Evolutionary conservation across 2,797 vertebrate species (phyloP).

Genomic region (Poecilia picta): DNA sequence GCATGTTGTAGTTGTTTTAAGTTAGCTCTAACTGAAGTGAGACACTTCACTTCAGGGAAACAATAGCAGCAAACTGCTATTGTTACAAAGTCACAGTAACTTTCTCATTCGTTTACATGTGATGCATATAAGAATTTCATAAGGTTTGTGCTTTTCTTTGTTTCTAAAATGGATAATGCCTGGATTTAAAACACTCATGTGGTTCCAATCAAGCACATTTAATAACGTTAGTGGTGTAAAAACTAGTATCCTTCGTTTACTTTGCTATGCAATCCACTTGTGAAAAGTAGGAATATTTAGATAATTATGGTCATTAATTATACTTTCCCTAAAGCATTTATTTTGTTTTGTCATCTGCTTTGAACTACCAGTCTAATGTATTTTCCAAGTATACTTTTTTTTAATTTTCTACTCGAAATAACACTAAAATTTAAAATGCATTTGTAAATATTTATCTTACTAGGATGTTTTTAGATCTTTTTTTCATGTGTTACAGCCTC

Average conservation of each 20-base stretch:
- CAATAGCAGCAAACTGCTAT: constrained; percentile 24
- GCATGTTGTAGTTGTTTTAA: constrained; percentile 52
- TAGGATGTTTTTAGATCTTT: neutral
- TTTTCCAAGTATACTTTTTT: constrained; percentile 8
- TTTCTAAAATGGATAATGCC: constrained; percentile 67
- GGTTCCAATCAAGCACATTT: constrained; percentile 56
- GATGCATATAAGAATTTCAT: constrained; percentile 58
- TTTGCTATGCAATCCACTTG: constrained; percentile 66
- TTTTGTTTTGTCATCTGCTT: constrained; percentile 36
- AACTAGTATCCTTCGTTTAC: constrained; percentile 72
- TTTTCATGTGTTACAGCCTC: neutral
- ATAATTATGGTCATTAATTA: constrained; percentile 39
- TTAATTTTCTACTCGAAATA: constrained; percentile 20
- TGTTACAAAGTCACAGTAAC: constrained; percentile 27
- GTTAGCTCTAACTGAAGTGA: constrained; percentile 43
- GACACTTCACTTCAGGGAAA: constrained; percentile 39
- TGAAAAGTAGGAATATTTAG: constrained; percentile 63
- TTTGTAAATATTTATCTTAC: constrained; percentile 43
- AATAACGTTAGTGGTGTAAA: constrained; percentile 65
- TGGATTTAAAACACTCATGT: constrained; percentile 52
- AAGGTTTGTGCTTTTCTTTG: constrained; percentile 56
- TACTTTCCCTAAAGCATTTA: constrained; percentile 37
- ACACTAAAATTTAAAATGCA: constrained; percentile 10
- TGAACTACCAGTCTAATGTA: constrained; percentile 1
- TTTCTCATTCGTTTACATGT: constrained; percentile 43